Percentiles rank a stretch among this genome's conserved stretches.
phyloP scores from a whole-genome alignment of 2,797 vertebrate genomes.

The Nannoperca australis region DNA sequence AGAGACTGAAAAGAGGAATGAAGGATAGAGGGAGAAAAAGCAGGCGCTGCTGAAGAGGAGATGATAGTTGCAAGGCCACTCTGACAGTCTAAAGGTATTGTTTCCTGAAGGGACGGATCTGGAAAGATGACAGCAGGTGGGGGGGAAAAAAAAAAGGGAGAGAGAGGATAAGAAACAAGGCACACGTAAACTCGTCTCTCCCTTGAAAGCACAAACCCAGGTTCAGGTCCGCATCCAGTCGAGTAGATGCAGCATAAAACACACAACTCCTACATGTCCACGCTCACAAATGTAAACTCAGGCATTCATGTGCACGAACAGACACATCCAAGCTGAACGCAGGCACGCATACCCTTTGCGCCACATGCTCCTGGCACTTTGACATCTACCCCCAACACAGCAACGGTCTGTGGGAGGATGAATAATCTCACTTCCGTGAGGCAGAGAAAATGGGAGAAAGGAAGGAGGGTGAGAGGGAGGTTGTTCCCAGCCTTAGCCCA shows the following conservation, averaged over 20 bases:
- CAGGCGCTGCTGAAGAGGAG: slow-evolving; percentile 31
- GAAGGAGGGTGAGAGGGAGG: slow-evolving; percentile 62
- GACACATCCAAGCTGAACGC: slow-evolving; percentile 38
- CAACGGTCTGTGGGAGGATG: slow-evolving; percentile 80
- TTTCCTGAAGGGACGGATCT: slow-evolving; percentile 37
- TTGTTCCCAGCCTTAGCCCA: slow-evolving; percentile 66
- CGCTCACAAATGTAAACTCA: slow-evolving; percentile 48
- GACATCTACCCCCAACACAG: slow-evolving; percentile 78
- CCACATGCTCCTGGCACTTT: slow-evolving; percentile 77
- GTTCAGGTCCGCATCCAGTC: slow-evolving; percentile 26
- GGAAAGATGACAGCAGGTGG: slow-evolving; percentile 45
- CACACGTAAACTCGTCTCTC: slow-evolving; percentile 18
- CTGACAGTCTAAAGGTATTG: slow-evolving; percentile 43
- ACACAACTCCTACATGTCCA: slow-evolving; percentile 58
- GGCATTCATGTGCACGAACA: slow-evolving; percentile 52
- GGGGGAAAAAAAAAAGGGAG: no score
- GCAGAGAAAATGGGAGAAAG: slow-evolving; percentile 59
- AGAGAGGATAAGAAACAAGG: slow-evolving; percentile 20
- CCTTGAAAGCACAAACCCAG: slow-evolving; percentile 20
- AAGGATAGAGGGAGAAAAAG: slow-evolving; percentile 38
- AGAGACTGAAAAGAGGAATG: slow-evolving; percentile 35
- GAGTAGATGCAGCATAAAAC: slow-evolving; percentile 29
- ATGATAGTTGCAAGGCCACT: slow-evolving; percentile 39
- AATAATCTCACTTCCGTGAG: slow-evolving; percentile 81
- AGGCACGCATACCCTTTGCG: slow-evolving; percentile 64